Conservation (phyloP, 2,113 vertebrate genomes). For the Phyllostomus discolor region DNA sequence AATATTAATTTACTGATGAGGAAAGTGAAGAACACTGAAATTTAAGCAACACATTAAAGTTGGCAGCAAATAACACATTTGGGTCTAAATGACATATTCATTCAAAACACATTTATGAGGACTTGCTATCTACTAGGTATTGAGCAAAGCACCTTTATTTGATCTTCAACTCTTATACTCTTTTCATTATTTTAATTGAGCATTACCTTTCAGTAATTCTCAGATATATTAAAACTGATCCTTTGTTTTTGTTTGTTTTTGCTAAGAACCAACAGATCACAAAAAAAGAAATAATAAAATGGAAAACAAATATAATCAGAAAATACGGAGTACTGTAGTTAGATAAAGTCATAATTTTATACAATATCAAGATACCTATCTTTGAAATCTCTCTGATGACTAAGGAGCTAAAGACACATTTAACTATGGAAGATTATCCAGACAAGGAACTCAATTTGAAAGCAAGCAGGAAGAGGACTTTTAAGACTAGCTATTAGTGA, state of each 20-base stretch:
- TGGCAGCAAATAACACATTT: not conserved
- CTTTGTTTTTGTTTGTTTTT: not conserved
- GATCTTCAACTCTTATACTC: not conserved
- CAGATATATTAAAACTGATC: not conserved
- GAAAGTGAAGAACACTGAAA: not conserved
- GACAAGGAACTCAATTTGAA: not conserved
- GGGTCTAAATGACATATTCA: not conserved
- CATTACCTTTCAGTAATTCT: not conserved
- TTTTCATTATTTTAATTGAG: not conserved
- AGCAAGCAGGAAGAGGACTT: not conserved
- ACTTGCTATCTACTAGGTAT: not conserved
- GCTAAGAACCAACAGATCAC: not conserved
- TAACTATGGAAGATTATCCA: not conserved
- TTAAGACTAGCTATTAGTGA: conserved; percentile 11
- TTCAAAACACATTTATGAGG: not conserved
- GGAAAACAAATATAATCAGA: not conserved
- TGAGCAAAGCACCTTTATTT: not conserved
- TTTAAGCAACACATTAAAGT: not conserved
- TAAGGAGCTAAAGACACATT: not conserved
- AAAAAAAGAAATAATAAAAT: not conserved
- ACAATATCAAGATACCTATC: not conserved
- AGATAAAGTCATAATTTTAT: not conserved
- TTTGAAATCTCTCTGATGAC: not conserved
- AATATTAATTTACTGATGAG: not conserved
- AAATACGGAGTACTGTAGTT: not conserved